A percentile compares a stretch with the other conserved stretches of the same genome.
These are phyloP conservation scores for Zoanthus sociatus DNA, from an alignment of 92 coral and sea anemone species.

Conservation along the genomic window DNA sequence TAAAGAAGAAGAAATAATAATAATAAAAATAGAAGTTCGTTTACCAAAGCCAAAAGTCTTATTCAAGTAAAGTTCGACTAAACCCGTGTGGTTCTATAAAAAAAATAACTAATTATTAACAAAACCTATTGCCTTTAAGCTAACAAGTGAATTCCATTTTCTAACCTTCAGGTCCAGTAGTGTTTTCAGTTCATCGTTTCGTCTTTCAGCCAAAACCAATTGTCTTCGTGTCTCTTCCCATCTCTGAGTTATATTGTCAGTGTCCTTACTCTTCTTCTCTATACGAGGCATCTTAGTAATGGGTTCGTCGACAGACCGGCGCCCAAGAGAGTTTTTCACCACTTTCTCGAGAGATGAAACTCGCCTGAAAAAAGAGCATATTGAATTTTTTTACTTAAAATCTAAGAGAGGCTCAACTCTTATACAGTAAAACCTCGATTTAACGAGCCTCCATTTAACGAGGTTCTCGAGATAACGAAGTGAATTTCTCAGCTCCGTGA, in stretches of 20 bases:
- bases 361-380: conserved; percentile 52
- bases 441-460: no score
- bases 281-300: not conserved
- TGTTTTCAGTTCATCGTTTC: conserved; percentile 75
- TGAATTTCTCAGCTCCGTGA: no score
- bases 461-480: no score
- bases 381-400: not conserved
- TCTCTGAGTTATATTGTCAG: not conserved
- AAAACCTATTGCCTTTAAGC: not conserved
- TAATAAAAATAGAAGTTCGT: no score
- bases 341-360: conserved; percentile 82
- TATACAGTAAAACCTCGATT: no score
- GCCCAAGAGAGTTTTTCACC: conserved; percentile 50
- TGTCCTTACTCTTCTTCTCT: conserved; percentile 7
- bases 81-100: no score
- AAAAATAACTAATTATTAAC: no score
- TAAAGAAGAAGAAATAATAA: no score
- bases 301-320: conserved; percentile 40
- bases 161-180: conserved; percentile 85
- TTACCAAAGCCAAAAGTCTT: no score
- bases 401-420: no score
- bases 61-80: no score
- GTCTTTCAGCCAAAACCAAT: conserved; percentile 56
- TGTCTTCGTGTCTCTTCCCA: conserved; percentile 55
- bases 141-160: not conserved